phyloP scores from a whole-genome alignment of 2,888 invertebrate genomes.

The Oscheius sp. region DNA sequence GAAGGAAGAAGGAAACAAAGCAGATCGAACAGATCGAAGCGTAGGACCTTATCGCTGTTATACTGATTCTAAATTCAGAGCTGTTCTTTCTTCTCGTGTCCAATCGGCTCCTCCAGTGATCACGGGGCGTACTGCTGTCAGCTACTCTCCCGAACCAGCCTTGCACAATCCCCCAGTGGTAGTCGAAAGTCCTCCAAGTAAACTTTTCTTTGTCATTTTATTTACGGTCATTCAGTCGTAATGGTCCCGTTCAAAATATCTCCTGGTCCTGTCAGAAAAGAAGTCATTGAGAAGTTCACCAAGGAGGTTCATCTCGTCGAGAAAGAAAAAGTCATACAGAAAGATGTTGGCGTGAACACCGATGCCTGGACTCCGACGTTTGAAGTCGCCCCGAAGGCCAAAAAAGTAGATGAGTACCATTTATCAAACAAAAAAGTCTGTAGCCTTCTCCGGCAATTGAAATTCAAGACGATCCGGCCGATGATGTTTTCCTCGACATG shows the following conservation, averaged over 20 bases:
- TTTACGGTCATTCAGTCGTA: neutral
- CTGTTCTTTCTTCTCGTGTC: neutral
- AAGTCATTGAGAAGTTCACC: slow-evolving; percentile 21
- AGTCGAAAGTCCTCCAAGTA: slow-evolving; percentile 27
- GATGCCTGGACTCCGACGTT: slow-evolving; percentile 37
- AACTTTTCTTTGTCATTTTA: neutral
- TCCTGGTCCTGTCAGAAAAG: slow-evolving; percentile 1
- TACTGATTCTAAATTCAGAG: neutral
- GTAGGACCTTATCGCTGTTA: neutral
- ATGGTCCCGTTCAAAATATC: slow-evolving; percentile 16
- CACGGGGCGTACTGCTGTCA: slow-evolving; percentile 2
- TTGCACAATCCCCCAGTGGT: slow-evolving; percentile 5
- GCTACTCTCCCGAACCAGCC: slow-evolving; percentile 16
- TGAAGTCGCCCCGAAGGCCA: slow-evolving; percentile 5
- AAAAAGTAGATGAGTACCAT: neutral
- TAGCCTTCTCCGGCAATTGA: slow-evolving; percentile 19
- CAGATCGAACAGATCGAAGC: neutral
- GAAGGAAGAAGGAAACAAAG: neutral
- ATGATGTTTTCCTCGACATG: slow-evolving; percentile 30
- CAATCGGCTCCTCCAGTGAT: neutral
- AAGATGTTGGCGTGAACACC: slow-evolving; percentile 46
- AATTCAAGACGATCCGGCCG: slow-evolving; percentile 33
- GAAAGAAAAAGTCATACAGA: slow-evolving; percentile 39
- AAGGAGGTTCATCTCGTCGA: slow-evolving; percentile 47
- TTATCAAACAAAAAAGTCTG: neutral